Conservation (phyloP, 1,140 invertebrate genomes). For the Saccostrea echinata region DNA sequence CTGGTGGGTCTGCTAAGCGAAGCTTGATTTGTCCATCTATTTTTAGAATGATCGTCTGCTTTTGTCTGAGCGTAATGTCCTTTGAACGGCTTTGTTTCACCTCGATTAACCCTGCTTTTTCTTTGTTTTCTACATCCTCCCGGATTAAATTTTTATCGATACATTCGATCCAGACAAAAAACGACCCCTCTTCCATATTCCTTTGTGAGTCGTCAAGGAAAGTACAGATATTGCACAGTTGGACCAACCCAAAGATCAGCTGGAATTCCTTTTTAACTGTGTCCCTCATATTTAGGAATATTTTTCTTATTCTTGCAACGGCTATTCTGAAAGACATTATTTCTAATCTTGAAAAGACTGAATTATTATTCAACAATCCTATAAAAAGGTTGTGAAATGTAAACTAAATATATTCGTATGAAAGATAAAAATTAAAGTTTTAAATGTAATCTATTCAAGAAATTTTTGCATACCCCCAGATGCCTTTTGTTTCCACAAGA, state of each 20-base stretch:
- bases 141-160: conserved; percentile 52
- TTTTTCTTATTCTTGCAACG: conserved; percentile 61
- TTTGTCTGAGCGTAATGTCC: conserved; percentile 57
- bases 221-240: conserved; percentile 60
- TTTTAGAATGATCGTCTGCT: conserved; percentile 52
- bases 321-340: conserved; percentile 51
- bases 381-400: no score
- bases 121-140: conserved; percentile 42
- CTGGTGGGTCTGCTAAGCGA: conserved; percentile 40
- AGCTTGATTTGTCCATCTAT: conserved; percentile 65
- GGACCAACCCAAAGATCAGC: conserved; percentile 58
- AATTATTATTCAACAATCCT: no score
- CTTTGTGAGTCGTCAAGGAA: conserved; percentile 63
- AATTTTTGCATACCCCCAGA: conserved; percentile 53
- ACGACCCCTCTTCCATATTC: conserved; percentile 51
- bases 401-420: no score
- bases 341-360: no score
- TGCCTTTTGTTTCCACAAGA: conserved; percentile 49
- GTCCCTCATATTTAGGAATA: conserved; percentile 67
- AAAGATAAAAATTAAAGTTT: no score
- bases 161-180: conserved; percentile 60
- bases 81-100: conserved; percentile 62
- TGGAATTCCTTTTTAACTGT: conserved; percentile 64
- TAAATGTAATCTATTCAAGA: no score
- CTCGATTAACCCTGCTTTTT: conserved; percentile 53